A percentile compares a stretch with the other conserved stretches of the same genome.
Evolutionary conservation across 37 sponge, comb jelly and placozoan species (phyloP).

Genomic region (Tethya wilhelma): DNA sequence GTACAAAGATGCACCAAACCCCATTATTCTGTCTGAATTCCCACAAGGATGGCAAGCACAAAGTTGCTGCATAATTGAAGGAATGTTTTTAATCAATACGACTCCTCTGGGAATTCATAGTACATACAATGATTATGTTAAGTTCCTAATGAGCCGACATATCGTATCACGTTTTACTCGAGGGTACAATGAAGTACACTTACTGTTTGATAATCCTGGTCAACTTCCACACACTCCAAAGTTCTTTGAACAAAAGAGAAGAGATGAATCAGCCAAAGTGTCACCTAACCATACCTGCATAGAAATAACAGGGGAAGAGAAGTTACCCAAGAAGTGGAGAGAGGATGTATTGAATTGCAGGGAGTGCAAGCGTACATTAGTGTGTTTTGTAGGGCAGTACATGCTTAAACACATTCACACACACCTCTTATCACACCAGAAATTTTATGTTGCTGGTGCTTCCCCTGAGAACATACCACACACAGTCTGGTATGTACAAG

Average conservation of each 20-base stretch:
- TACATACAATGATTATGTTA: slow-evolving; percentile 4
- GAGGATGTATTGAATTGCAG: slow-evolving; percentile 16
- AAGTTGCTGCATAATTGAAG: no score
- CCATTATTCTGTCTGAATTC: neutral
- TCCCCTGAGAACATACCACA: no score
- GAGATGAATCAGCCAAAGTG: neutral
- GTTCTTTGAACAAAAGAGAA: neutral
- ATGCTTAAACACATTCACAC: neutral
- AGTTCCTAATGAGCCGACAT: slow-evolving; percentile 9
- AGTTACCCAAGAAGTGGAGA: neutral
- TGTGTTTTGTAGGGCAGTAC: neutral
- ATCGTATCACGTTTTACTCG: neutral
- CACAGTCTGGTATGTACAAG: neutral
- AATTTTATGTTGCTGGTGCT: slow-evolving; percentile 3
- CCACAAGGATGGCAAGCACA: neutral
- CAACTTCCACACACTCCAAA: slow-evolving; percentile 17
- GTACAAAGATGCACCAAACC: neutral
- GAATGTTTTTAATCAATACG: slow-evolving; percentile 27
- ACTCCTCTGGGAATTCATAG: neutral
- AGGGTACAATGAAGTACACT: slow-evolving; percentile 24
- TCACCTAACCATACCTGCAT: neutral
- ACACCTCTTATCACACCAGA: neutral
- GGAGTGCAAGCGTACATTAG: slow-evolving; percentile 13
- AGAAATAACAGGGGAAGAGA: neutral
- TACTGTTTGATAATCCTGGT: slow-evolving; percentile 20